Percentiles rank a stretch among this genome's conserved stretches.
phyloP scores from a whole-genome alignment of 2,113 vertebrate genomes.

The Pelecanus crispus region DNA sequence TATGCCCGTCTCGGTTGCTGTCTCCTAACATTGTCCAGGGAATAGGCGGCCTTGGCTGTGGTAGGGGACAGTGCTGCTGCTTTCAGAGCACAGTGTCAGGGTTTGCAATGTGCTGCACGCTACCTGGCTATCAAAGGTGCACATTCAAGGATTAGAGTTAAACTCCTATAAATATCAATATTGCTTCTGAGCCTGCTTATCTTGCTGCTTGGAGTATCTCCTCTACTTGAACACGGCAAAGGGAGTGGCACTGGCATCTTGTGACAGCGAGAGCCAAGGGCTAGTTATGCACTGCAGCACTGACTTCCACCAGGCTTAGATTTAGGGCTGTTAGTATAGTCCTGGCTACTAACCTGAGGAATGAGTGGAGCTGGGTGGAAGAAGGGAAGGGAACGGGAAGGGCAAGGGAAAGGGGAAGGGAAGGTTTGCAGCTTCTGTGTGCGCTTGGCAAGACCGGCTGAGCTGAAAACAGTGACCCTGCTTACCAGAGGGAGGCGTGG shows the following conservation, averaged over 20 bases:
- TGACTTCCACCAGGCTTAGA: neutral
- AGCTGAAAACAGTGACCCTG: neutral
- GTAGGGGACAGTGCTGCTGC: neutral
- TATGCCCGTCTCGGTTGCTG: no score
- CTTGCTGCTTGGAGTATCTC: neutral
- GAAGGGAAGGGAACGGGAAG: no score
- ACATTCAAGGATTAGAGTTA: neutral
- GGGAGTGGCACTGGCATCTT: neutral
- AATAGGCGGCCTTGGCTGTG: neutral
- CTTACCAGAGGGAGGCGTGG: neutral
- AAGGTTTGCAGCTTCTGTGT: neutral
- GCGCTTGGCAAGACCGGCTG: neutral
- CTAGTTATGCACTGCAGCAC: neutral
- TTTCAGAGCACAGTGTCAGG: neutral
- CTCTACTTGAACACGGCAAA: neutral
- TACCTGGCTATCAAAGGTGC: neutral
- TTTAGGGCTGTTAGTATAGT: neutral
- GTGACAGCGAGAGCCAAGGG: neutral
- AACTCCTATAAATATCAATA: neutral
- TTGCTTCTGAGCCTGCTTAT: neutral
- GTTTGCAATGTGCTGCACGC: fast-evolving
- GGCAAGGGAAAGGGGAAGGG: no score
- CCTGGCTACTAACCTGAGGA: neutral
- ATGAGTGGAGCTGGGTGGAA: neutral
- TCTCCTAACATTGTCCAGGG: neutral